phyloP scores from a whole-genome alignment of 2,113 vertebrate species.

The Melierax canorus region DNA sequence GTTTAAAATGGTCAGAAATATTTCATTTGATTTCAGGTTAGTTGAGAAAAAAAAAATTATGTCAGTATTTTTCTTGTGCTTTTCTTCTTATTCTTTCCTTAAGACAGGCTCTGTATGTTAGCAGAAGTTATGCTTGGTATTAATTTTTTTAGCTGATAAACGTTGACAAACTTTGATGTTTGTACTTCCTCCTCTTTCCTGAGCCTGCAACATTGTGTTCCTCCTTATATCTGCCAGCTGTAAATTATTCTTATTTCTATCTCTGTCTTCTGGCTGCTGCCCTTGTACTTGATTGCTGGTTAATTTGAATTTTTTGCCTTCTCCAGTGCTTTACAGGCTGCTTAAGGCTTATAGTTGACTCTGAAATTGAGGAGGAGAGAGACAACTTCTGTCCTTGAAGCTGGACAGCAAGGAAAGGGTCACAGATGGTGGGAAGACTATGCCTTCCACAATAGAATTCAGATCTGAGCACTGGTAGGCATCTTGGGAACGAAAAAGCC shows the following conservation, averaged over 20 bases:
- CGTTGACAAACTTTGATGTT: neutral
- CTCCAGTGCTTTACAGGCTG: neutral
- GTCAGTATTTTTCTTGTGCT: neutral
- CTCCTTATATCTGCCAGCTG: neutral
- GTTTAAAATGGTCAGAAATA: neutral
- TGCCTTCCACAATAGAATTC: neutral
- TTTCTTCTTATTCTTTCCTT: neutral
- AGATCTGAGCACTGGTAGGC: neutral
- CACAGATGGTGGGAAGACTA: neutral
- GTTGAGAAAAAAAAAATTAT: neutral
- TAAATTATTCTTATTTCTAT: neutral
- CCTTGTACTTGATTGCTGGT: neutral
- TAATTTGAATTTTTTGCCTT: neutral
- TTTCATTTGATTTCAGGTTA: neutral
- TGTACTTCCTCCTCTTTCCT: neutral
- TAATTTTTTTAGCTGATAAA: neutral
- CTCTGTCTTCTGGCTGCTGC: neutral
- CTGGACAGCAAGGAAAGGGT: neutral
- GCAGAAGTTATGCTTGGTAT: neutral
- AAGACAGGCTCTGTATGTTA: neutral
- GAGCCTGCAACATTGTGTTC: neutral
- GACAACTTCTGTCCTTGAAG: neutral
- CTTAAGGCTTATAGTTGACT: neutral
- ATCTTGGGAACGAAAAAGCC: neutral
- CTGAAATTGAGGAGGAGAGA: neutral